Percentiles rank a stretch among this genome's conserved stretches.
phyloP scores from a whole-genome alignment of 2,113 vertebrate species.

The Todiramphus chloris region DNA sequence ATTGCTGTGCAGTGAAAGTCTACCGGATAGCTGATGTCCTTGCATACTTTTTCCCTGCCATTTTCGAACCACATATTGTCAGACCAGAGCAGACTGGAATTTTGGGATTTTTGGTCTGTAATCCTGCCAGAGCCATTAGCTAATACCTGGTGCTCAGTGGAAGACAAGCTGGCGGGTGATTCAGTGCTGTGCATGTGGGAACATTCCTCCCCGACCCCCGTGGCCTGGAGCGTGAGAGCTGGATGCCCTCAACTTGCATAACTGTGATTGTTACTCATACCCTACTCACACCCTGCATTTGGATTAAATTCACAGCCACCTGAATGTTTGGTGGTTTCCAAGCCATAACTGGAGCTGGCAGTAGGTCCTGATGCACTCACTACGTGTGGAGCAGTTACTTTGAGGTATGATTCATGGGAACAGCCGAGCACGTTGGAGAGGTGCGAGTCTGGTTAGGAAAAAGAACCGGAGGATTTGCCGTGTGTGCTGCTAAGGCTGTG shows the following conservation, averaged over 20 bases:
- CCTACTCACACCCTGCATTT: rapidly evolving
- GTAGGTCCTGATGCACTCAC: not conserved
- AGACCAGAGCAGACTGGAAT: not conserved
- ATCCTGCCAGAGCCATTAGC: not conserved
- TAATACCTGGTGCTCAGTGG: not conserved
- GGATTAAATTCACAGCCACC: not conserved
- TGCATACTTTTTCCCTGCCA: rapidly evolving
- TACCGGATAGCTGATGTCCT: not conserved
- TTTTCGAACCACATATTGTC: not conserved
- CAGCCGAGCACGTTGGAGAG: not conserved
- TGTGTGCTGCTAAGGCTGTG: rapidly evolving
- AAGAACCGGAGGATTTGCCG: not conserved
- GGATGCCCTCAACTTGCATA: not conserved
- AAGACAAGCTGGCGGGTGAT: not conserved
- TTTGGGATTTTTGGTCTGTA: not conserved
- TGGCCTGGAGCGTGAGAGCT: not conserved
- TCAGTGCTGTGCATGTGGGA: conserved; percentile 3
- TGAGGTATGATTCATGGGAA: not conserved
- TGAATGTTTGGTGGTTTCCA: not conserved
- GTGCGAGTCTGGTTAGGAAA: rapidly evolving
- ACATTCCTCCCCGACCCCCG: not conserved
- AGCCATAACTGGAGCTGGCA: not conserved
- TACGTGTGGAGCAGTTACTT: not conserved
- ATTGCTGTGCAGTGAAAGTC: not conserved
- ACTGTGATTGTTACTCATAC: not conserved